These are phyloP conservation scores for rabbit (Oryctolagus cuniculus) DNA, from an alignment of 2,113 vertebrate species.

Conservation along the genomic window mOryCun1.1 NC_091445.1:91312501-91313000, in stretches of 20 bases:
- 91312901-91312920: not conserved
- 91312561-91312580: not conserved
- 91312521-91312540: not conserved
- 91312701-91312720: not conserved
- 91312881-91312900: not conserved
- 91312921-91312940: not conserved
- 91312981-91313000: not conserved
- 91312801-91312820: slow-evolving; percentile 19
- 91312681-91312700: not conserved
- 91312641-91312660: slow-evolving; percentile 48
- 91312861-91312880: not conserved
- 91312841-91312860: not conserved
- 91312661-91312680: not conserved
- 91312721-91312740: not conserved
- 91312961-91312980: not conserved
- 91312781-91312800: slow-evolving; percentile 25
- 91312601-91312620: not conserved
- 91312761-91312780: not conserved
- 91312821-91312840: not conserved
- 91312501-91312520: not conserved
- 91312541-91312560: not conserved
- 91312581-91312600: slow-evolving; percentile 1
- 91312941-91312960: slow-evolving; percentile 6
- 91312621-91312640: not conserved
- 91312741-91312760: not conserved